Evolutionary conservation across 2,888 invertebrate genomes (phyloP).

Genomic region (Trichopoda pennipes): DNA sequence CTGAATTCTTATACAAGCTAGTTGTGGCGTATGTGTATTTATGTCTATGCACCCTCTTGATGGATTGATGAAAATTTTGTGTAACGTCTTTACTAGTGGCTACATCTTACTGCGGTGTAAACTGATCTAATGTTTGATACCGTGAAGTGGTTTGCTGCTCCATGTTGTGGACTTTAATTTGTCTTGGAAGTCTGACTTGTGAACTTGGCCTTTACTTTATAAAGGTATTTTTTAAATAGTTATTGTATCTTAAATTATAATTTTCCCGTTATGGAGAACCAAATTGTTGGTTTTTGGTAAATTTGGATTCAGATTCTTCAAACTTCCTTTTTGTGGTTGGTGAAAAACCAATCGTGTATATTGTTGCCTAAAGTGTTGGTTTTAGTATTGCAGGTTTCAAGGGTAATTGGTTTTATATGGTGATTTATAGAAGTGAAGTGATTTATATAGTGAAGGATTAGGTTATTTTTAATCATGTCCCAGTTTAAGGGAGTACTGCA

Average conservation of each 20-base stretch:
- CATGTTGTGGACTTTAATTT: neutral
- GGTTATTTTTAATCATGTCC: too few relatives aligned
- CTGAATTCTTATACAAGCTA: neutral
- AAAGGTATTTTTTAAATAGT: neutral
- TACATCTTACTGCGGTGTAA: neutral
- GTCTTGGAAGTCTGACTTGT: neutral
- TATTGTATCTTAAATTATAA: neutral
- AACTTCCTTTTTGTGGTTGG: neutral
- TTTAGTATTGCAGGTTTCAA: neutral
- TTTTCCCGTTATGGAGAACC: neutral
- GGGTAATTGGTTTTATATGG: neutral
- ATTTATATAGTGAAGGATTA: too few relatives aligned
- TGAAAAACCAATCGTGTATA: neutral
- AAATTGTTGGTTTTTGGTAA: neutral
- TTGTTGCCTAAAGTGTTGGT: neutral
- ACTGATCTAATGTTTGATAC: neutral
- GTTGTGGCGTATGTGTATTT: neutral
- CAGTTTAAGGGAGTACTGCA: too few relatives aligned
- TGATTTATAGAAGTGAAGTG: neutral
- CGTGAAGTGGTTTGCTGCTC: neutral
- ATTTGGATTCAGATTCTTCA: neutral
- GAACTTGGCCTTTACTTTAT: neutral
- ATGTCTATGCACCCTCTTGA: neutral
- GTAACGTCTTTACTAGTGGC: neutral
- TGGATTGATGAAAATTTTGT: slow-evolving; percentile 7